Percentiles rank a stretch among this genome's conserved stretches.
Evolutionary conservation across 2,797 vertebrate genomes (phyloP).

Genomic region (Neopelma chrysocephalum): DNA sequence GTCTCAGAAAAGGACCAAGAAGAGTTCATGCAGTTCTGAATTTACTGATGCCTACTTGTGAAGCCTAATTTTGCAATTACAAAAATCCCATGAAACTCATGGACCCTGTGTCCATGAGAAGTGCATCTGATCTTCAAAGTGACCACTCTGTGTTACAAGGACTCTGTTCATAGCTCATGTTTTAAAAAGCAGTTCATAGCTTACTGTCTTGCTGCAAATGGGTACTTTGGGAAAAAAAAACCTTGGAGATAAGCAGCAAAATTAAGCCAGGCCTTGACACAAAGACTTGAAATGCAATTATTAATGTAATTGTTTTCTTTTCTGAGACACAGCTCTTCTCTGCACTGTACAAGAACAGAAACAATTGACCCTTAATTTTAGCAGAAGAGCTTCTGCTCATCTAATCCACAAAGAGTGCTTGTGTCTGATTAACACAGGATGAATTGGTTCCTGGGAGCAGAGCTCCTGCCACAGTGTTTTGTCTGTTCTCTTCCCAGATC

Average conservation of each 20-base stretch:
- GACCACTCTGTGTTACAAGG: not conserved
- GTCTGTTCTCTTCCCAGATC: slow-evolving; percentile 44
- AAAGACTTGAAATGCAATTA: slow-evolving; percentile 11
- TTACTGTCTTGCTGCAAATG: not conserved
- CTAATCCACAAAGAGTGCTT: not conserved
- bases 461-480: slow-evolving; percentile 37
- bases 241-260: slow-evolving; percentile 6
- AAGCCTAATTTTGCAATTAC: not conserved
- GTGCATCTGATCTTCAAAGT: slow-evolving; percentile 27
- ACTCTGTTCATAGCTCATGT: not conserved
- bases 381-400: not conserved
- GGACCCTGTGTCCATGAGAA: not conserved
- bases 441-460: slow-evolving; percentile 17
- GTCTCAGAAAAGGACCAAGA: not conserved
- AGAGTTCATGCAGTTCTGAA: not conserved
- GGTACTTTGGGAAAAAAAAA: not conserved
- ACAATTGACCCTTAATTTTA: slow-evolving; percentile 47
- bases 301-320: slow-evolving; percentile 45
- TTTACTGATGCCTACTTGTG: not conserved
- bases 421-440: slow-evolving; percentile 17
- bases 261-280: slow-evolving; percentile 18
- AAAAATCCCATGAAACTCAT: not conserved
- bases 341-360: not conserved
- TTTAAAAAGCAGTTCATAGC: not conserved
- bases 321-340: not conserved